Conservation (phyloP, 1,140 invertebrate species). For the Temnothorax longispinosus region DNA sequence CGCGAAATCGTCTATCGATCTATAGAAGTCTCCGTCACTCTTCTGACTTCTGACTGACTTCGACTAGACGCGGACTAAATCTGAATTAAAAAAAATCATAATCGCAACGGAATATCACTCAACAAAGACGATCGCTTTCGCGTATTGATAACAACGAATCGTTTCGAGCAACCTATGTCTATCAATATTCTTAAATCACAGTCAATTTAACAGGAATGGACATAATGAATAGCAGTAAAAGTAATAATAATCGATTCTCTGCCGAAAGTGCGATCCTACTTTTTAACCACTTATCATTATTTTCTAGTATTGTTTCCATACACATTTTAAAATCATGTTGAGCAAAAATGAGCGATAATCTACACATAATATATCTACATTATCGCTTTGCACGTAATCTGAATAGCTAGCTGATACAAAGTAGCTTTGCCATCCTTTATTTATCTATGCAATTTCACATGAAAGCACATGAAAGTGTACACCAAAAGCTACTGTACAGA, state of each 20-base stretch:
- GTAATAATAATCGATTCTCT: constrained; percentile 59
- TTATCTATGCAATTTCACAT: not conserved
- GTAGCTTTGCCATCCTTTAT: not conserved
- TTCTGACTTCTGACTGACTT: constrained; percentile 53
- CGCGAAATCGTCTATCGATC: constrained; percentile 55
- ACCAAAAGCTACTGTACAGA: not conserved
- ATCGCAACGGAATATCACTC: constrained; percentile 50
- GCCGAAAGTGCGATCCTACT: constrained; percentile 37
- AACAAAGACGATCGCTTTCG: constrained; percentile 35
- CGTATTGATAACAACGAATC: constrained; percentile 58
- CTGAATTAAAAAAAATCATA: constrained; percentile 43
- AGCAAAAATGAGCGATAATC: constrained; percentile 29
- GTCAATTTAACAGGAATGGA: constrained; percentile 78
- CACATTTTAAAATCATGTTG: constrained; percentile 19
- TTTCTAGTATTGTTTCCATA: constrained; percentile 23
- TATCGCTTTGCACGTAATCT: constrained; percentile 29
- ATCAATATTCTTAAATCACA: constrained; percentile 79
- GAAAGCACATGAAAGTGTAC: not conserved
- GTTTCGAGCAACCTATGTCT: constrained; percentile 68
- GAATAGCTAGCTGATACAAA: not conserved
- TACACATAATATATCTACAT: not conserved
- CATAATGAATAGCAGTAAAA: constrained; percentile 68
- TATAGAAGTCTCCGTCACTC: constrained; percentile 62
- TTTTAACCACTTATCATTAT: constrained; percentile 38
- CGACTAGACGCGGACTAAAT: constrained; percentile 61